These are phyloP conservation scores for Oenanthe oenanthe DNA, from an alignment of 2,113 vertebrate genomes.

Conservation along the genomic window DNA sequence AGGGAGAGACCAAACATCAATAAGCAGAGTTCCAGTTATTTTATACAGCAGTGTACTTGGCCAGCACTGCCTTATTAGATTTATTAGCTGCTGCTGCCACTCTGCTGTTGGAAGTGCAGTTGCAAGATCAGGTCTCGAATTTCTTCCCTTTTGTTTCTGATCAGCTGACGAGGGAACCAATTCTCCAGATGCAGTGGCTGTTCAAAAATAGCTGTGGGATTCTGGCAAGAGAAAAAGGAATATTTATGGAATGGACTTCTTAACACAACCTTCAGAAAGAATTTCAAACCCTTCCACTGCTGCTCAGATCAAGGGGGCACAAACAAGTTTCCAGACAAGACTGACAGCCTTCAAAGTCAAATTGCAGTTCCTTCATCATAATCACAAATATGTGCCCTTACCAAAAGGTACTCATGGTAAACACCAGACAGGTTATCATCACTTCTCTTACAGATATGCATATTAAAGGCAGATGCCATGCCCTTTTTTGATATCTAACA, in stretches of 20 bases:
- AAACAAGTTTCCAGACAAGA: background rate
- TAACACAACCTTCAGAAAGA: background rate
- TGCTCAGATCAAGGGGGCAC: background rate
- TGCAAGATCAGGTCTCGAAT: slow-evolving; percentile 91
- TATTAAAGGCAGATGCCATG: background rate
- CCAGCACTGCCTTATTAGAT: background rate
- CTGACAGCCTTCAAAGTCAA: background rate
- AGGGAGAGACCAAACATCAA: slow-evolving; percentile 13
- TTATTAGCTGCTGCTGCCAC: slow-evolving; percentile 76
- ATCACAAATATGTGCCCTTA: background rate
- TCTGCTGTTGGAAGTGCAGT: slow-evolving; percentile 85
- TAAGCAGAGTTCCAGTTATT: slow-evolving; percentile 58
- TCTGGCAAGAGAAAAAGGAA: slow-evolving; percentile 75
- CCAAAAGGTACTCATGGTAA: background rate
- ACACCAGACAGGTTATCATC: background rate
- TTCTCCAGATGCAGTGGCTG: slow-evolving; percentile 85
- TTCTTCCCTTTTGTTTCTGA: slow-evolving; percentile 91
- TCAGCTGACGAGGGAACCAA: slow-evolving; percentile 91
- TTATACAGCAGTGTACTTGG: slow-evolving; percentile 4
- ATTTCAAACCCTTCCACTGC: background rate
- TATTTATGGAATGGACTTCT: background rate
- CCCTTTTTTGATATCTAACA: background rate
- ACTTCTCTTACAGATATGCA: background rate
- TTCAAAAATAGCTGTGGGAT: slow-evolving; percentile 93
- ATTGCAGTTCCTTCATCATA: background rate